Conservation (phyloP, 2,113 vertebrate species). For the Henicopernis longicauda region DNA sequence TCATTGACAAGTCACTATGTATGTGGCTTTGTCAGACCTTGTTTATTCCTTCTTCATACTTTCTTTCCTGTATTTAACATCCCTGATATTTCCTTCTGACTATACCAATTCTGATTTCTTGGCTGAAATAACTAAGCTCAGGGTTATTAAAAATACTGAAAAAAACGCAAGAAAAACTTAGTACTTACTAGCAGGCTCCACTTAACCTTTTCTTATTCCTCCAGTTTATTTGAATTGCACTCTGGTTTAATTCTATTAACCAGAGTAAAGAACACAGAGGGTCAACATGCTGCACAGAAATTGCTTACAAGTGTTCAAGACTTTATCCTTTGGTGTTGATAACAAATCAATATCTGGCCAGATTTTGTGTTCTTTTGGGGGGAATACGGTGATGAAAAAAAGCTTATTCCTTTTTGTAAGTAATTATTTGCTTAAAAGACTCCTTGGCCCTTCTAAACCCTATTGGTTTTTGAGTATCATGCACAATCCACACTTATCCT, state of each 20-base stretch:
- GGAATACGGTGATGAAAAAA: not conserved
- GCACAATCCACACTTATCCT: not conserved
- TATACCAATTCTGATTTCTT: not conserved
- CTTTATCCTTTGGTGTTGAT: not conserved
- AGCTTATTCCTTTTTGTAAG: not conserved
- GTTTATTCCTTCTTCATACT: not conserved
- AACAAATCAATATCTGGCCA: not conserved
- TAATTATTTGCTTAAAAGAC: constrained; percentile 38
- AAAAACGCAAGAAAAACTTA: not conserved
- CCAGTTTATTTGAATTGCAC: not conserved
- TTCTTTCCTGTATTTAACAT: not conserved
- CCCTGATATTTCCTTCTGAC: not conserved
- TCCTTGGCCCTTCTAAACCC: not conserved
- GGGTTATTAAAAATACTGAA: not conserved
- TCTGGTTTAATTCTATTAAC: constrained; percentile 10
- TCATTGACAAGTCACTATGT: not conserved
- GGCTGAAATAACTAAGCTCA: not conserved
- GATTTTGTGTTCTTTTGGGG: not conserved
- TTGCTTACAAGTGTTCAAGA: not conserved
- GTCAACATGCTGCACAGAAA: not conserved
- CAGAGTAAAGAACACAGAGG: not conserved
- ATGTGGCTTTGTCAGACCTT: not conserved
- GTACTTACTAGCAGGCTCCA: not conserved
- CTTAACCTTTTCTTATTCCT: not conserved
- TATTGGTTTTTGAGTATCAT: not conserved